These are phyloP conservation scores for Macropis europaea DNA, from an alignment of 2,888 invertebrate species.

Conservation along the genomic window DNA sequence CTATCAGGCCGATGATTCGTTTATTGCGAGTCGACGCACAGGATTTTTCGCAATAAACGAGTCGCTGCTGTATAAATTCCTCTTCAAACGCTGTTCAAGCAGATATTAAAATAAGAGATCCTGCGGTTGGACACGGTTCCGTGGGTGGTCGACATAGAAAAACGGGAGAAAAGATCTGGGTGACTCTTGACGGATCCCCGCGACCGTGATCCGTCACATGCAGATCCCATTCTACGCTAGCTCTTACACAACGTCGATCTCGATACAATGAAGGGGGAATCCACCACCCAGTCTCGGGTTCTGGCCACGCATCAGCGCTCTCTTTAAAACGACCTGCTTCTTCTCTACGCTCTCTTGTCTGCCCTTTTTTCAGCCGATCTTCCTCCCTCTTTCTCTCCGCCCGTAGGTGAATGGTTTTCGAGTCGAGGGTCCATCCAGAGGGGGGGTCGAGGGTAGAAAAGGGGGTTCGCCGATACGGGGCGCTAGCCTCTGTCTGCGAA, in stretches of 20 bases:
- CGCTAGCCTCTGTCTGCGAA: slow-evolving; percentile 50
- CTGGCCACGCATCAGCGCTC: slow-evolving; percentile 76
- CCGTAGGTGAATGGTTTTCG: slow-evolving; percentile 69
- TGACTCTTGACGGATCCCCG: slow-evolving; percentile 64
- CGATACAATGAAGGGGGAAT: slow-evolving; percentile 67
- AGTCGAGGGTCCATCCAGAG: slow-evolving; percentile 47
- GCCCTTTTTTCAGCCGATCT: slow-evolving; percentile 47
- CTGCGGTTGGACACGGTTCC: neutral
- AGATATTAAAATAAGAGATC: neutral
- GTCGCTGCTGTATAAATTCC: too few relatives aligned
- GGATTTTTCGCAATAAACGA: too few relatives aligned
- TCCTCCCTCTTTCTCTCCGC: slow-evolving; percentile 46
- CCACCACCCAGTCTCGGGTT: slow-evolving; percentile 61
- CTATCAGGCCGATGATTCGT: too few relatives aligned
- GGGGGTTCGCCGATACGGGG: slow-evolving; percentile 57
- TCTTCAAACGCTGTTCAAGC: neutral
- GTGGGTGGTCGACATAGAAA: slow-evolving; percentile 36
- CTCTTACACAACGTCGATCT: slow-evolving; percentile 50
- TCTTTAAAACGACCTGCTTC: slow-evolving; percentile 77
- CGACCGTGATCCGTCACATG: slow-evolving; percentile 72
- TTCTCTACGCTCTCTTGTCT: slow-evolving; percentile 57
- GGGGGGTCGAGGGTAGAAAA: slow-evolving; percentile 24
- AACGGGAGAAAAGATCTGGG: slow-evolving; percentile 15
- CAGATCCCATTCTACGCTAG: slow-evolving; percentile 69
- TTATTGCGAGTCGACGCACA: too few relatives aligned